A percentile compares a stretch with the other conserved stretches of the same genome.
phyloP scores from a whole-genome alignment of 1,140 invertebrate genomes.

The Wiebesia pumilae region DNA sequence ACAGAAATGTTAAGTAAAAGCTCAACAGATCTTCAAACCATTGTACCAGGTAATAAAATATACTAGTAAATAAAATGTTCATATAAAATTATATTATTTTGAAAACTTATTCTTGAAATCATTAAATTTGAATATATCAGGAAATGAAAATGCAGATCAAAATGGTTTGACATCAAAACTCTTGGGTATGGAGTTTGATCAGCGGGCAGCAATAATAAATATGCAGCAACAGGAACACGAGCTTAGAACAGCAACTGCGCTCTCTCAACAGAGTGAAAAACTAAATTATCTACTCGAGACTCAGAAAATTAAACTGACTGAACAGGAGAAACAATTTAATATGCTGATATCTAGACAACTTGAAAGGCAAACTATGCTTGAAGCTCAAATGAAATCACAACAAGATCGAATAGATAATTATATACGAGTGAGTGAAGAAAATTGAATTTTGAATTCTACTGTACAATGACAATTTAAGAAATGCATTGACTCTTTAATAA shows the following conservation, averaged over 20 bases:
- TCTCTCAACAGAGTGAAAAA: slow-evolving; percentile 67
- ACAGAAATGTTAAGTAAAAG: slow-evolving; percentile 11
- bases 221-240: slow-evolving; percentile 69
- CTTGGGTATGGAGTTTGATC: slow-evolving; percentile 62
- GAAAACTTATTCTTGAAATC: not conserved
- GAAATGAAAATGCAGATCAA: not conserved
- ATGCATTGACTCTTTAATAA: not conserved
- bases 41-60: not conserved
- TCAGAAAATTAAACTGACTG: slow-evolving; percentile 60
- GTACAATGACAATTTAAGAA: not conserved
- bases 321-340: slow-evolving; percentile 68
- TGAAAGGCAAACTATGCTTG: slow-evolving; percentile 65
- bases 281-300: slow-evolving; percentile 59
- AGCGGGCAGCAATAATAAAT: slow-evolving; percentile 61
- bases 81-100: not conserved
- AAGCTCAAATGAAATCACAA: slow-evolving; percentile 68
- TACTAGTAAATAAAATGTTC: too few species aligned
- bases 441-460: not conserved
- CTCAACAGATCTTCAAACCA: not conserved
- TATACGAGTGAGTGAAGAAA: slow-evolving; percentile 60
- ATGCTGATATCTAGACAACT: slow-evolving; percentile 64
- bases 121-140: slow-evolving; percentile 14
- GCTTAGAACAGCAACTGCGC: slow-evolving; percentile 59
- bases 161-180: slow-evolving; percentile 54
- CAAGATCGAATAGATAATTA: slow-evolving; percentile 67